Conservation (phyloP, 2,113 vertebrate species). For the Alethe diademata region DNA sequence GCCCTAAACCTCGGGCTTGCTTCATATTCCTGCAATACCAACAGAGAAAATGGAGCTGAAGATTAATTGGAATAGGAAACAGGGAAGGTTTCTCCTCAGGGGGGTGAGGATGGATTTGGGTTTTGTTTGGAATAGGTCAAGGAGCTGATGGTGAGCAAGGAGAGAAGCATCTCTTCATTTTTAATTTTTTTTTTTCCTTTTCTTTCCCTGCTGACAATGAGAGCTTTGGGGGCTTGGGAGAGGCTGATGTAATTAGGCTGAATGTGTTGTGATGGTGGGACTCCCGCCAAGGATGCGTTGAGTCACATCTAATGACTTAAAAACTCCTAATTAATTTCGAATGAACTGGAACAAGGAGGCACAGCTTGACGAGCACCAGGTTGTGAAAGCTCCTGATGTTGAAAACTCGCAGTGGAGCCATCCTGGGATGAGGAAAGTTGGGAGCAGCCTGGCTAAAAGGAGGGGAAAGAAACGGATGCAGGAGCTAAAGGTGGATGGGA, state of each 20-base stretch:
- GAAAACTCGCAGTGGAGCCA: background rate
- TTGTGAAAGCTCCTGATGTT: background rate
- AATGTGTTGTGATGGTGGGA: background rate
- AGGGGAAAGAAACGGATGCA: background rate
- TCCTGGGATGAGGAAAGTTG: background rate
- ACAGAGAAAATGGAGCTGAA: background rate
- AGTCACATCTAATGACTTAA: slow-evolving; percentile 57
- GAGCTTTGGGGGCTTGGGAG: background rate
- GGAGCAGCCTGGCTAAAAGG: background rate
- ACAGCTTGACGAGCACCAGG: background rate
- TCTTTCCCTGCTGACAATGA: background rate
- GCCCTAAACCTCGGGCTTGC: background rate
- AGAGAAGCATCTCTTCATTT: background rate
- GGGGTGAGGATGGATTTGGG: background rate
- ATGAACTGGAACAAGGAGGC: slow-evolving; percentile 46
- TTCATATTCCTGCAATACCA: background rate
- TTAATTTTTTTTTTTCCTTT: too few relatives aligned
- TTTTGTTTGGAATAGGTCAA: background rate
- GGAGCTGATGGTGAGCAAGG: background rate
- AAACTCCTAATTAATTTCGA: slow-evolving; percentile 42
- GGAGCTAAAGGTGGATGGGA: rapidly evolving
- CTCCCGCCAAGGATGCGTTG: slow-evolving; percentile 27
- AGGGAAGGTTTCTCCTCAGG: background rate
- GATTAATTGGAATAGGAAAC: background rate
- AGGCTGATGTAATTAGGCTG: slow-evolving; percentile 30